These are phyloP conservation scores for Tuta absoluta DNA, from an alignment of 2,888 invertebrate species.

Conservation along the genomic window DNA sequence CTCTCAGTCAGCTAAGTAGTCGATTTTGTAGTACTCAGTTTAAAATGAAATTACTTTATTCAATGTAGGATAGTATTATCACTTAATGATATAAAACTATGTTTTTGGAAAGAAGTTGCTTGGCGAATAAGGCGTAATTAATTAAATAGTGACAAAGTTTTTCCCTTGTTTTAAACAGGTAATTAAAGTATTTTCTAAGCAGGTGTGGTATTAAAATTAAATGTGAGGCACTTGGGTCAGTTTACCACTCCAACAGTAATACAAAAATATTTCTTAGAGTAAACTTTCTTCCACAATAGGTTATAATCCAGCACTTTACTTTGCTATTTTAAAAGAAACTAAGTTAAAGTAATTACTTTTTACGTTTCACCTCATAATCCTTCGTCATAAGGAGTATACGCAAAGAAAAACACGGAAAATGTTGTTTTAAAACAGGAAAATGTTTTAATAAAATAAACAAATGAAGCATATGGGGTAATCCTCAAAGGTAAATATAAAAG, in stretches of 20 bases:
- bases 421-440: background rate
- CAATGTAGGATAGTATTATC: too few species aligned
- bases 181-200: too few species aligned
- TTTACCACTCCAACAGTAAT: too few species aligned
- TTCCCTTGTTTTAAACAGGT: too few species aligned
- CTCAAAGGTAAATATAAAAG: background rate
- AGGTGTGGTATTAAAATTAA: background rate
- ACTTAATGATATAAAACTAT: too few species aligned
- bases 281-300: background rate
- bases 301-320: background rate
- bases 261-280: too few species aligned
- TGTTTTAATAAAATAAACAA: background rate
- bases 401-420: background rate
- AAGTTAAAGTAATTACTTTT: slow-evolving; percentile 2
- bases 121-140: too few species aligned
- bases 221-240: background rate
- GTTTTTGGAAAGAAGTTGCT: too few species aligned
- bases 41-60: too few species aligned
- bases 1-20: too few species aligned
- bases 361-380: background rate
- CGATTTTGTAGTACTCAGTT: too few species aligned
- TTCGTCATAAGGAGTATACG: background rate
- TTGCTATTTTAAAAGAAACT: background rate
- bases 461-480: background rate
- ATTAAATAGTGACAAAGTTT: too few species aligned